Conservation (phyloP, 2,113 vertebrate species). For the Mobula birostris region DNA sequence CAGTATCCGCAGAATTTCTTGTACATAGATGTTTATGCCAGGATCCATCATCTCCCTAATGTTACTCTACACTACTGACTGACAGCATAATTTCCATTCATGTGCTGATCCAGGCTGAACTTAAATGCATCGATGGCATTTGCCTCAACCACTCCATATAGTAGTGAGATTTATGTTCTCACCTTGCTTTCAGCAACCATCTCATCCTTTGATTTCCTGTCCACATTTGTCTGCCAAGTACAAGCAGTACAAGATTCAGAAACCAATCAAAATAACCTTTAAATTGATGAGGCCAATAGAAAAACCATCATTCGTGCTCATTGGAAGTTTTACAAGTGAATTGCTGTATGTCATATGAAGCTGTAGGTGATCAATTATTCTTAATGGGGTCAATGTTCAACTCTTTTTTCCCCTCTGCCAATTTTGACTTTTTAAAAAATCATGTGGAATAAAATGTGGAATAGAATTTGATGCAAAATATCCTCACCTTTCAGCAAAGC, state of each 20-base stretch:
- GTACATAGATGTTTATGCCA: too few relatives aligned
- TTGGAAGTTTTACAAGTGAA: neutral
- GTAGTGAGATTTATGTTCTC: neutral
- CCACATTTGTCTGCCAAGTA: neutral
- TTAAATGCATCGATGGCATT: too few relatives aligned
- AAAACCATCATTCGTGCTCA: neutral
- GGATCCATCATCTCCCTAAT: too few relatives aligned
- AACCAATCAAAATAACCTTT: neutral
- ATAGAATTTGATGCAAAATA: neutral
- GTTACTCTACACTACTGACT: too few relatives aligned
- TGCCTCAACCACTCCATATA: neutral
- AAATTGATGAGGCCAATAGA: neutral
- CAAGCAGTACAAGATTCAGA: neutral
- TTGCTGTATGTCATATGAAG: neutral
- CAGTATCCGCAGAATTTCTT: too few relatives aligned
- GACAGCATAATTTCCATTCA: too few relatives aligned
- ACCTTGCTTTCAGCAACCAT: neutral
- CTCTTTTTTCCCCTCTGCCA: neutral
- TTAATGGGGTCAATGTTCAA: neutral
- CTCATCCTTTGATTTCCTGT: neutral
- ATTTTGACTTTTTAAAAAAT: neutral
- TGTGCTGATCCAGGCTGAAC: too few relatives aligned
- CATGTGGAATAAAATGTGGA: neutral
- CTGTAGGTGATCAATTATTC: neutral
- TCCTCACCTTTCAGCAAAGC: neutral